Conservation (phyloP, 2,797 vertebrate species). For the Lindbergichthys nudifrons region DNA sequence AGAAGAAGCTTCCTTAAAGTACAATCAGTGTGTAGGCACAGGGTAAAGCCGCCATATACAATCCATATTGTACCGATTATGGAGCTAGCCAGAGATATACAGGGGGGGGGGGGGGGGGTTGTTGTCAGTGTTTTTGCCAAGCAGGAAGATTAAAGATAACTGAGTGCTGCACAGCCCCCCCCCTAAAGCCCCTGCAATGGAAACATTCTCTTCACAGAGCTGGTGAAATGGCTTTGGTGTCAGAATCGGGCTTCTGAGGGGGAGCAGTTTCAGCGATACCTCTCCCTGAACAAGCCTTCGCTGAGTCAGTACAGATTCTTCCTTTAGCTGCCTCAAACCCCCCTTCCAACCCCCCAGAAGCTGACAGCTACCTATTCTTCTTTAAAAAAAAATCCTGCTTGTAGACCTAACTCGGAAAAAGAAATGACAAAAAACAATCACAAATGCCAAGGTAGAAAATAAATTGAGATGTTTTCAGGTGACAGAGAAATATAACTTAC, state of each 20-base stretch:
- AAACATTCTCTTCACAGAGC: background rate
- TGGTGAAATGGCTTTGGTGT: constrained; percentile 34
- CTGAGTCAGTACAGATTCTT: background rate
- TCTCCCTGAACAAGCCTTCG: constrained; percentile 8
- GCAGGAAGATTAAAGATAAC: constrained; percentile 14
- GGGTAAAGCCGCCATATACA: constrained; percentile 45
- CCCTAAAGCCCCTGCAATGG: constrained; percentile 5
- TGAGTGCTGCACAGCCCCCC: background rate
- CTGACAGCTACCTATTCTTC: too few relatives aligned
- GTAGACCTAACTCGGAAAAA: background rate
- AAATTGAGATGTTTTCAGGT: constrained; percentile 6
- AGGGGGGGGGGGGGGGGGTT: constrained; percentile 8
- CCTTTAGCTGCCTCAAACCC: constrained; percentile 9
- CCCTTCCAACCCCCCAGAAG: background rate
- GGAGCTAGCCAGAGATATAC: constrained; percentile 20
- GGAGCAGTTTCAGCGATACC: background rate
- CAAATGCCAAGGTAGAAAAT: background rate
- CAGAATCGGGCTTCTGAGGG: background rate
- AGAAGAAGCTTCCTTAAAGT: constrained; percentile 19
- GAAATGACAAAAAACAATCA: background rate
- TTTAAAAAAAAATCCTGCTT: too few relatives aligned
- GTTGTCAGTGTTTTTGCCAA: constrained; percentile 1
- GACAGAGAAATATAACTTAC: constrained; percentile 11
- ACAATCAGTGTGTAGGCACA: constrained; percentile 64
- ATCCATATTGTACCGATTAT: constrained; percentile 61